Evolutionary conservation across 1,140 invertebrate genomes (phyloP), one percentile per base, ranked within the genome.

Genomic region (Ditylenchus dipsaci): DNA sequence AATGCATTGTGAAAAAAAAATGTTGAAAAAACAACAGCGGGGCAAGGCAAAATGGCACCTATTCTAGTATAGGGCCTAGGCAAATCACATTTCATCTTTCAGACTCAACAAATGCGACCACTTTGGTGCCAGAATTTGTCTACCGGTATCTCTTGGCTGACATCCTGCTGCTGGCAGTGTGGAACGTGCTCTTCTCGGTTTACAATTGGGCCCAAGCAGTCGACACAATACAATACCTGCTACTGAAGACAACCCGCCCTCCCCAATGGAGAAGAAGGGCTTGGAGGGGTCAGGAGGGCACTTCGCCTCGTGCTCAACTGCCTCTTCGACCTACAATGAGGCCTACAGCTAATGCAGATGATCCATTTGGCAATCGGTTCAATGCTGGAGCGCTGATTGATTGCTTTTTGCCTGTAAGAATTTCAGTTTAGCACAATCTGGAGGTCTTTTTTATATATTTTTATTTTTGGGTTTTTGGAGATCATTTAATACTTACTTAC

Each of bases 401-500:
- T 57, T 71, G 1, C 56, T 71, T 13, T 74, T 71, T 38, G 47
- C 69, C 13, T 17, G 68, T 70, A 74, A 73, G 70, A 1, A 21
- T 65, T 59, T 56, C 26, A 21, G 11, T 63, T 56, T 11, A 23
- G 19, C 19, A 19, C 29, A 59, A 38, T 11, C n/a, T n/a, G n/a
- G n/a, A n/a, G n/a, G n/a, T n/a, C n/a, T n/a, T 60, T 60, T 60
- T 47, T 47, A 47, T 47, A 15, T 47, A 15, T 47, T 15, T 56
- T 56, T 29, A 56, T 56, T 56, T 56, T 56, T n/a, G n/a, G n/a
- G n/a, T n/a, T n/a, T n/a, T n/a, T n/a, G n/a, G n/a, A n/a, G n/a
- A n/a, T n/a, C n/a, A n/a, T n/a, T n/a, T n/a, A n/a, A n/a, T n/a
- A n/a, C n/a, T n/a, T n/a, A n/a, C n/a, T n/a, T n/a, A n/a, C n/a